A percentile compares a stretch with the other conserved stretches of the same genome.
These are phyloP conservation scores for Lineus longissimus DNA, from an alignment of 1,140 invertebrate species.

Conservation along the genomic window DNA sequence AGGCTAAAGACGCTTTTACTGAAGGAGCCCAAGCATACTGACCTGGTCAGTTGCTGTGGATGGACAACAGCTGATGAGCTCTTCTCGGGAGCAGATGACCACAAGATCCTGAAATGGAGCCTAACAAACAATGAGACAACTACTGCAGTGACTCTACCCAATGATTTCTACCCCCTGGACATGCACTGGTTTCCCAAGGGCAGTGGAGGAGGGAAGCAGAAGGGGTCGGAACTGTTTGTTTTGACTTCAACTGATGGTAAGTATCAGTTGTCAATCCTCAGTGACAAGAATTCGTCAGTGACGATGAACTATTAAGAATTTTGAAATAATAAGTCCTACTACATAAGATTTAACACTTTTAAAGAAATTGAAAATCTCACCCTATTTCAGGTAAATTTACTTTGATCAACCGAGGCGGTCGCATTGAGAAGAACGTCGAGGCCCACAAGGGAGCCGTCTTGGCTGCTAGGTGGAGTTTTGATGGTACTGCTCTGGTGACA, in stretches of 20 bases:
- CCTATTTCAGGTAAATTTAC: slow-evolving; percentile 72
- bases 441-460: slow-evolving; percentile 88
- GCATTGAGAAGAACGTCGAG: slow-evolving; percentile 86
- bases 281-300: no score
- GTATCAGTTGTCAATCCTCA: neutral
- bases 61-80: slow-evolving; percentile 91
- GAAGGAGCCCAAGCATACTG: slow-evolving; percentile 64
- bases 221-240: slow-evolving; percentile 74
- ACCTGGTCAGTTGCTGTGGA: slow-evolving; percentile 77
- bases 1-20: slow-evolving; percentile 74
- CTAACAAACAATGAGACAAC: slow-evolving; percentile 70
- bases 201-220: slow-evolving; percentile 61
- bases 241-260: slow-evolving; percentile 84
- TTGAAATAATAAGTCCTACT: no score
- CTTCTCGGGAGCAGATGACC: slow-evolving; percentile 89
- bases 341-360: no score
- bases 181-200: slow-evolving; percentile 75
- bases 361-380: no score
- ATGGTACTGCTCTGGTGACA: slow-evolving; percentile 75
- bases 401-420: slow-evolving; percentile 79
- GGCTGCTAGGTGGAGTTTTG: slow-evolving; percentile 77
- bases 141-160: slow-evolving; percentile 71
- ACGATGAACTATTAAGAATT: neutral
- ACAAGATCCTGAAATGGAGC: slow-evolving; percentile 84
- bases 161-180: slow-evolving; percentile 81